phyloP scores from a whole-genome alignment of 1,140 invertebrate species.

The Oedothorax gibbosus region DNA sequence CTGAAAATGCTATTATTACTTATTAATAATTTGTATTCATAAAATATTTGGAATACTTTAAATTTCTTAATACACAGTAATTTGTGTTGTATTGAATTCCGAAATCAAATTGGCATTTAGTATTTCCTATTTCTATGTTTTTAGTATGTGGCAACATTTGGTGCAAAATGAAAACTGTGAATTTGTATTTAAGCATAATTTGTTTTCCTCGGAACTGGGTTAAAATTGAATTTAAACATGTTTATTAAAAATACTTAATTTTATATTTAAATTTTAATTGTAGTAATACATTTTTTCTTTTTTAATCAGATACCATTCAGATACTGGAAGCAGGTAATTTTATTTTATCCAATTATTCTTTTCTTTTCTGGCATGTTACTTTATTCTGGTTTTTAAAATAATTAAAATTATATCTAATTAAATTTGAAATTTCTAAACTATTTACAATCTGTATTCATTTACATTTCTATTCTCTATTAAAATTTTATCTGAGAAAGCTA shows the following conservation, averaged over 20 bases:
- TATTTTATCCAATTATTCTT: not conserved
- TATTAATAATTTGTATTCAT: not conserved
- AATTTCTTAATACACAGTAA: not conserved
- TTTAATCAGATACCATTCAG: slow-evolving; percentile 43
- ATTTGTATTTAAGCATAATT: not conserved
- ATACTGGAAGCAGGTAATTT: slow-evolving; percentile 50
- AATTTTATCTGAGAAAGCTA: no score
- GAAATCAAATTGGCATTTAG: no score
- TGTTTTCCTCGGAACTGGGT: no score
- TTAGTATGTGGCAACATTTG: slow-evolving; percentile 32
- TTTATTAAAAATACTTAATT: no score
- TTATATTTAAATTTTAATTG: not conserved
- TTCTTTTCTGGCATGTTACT: no score
- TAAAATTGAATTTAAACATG: no score
- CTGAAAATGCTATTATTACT: not conserved
- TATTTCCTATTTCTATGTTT: not conserved
- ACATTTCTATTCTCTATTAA: no score
- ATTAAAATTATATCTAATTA: no score
- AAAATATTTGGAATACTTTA: not conserved
- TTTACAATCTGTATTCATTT: no score
- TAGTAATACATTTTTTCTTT: slow-evolving; percentile 44
- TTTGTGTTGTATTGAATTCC: no score
- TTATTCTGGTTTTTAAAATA: no score
- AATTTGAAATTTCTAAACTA: no score
- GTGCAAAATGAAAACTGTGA: slow-evolving; percentile 30